Evolutionary conservation across 2,888 invertebrate genomes (phyloP).

Genomic region (Andrena praecox): DNA sequence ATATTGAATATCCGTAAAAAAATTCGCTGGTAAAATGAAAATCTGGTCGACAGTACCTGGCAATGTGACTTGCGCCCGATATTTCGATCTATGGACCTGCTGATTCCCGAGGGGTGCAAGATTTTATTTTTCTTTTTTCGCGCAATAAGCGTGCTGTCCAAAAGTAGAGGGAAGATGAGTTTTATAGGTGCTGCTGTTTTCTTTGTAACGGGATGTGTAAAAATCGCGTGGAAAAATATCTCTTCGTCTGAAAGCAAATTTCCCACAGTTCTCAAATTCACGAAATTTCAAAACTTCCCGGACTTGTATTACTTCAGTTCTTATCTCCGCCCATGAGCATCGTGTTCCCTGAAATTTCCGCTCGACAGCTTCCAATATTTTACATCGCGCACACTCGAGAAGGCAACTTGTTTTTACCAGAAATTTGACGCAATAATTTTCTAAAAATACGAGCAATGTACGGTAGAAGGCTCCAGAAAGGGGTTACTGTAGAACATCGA

Average conservation of each 20-base stretch:
- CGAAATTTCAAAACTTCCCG: neutral
- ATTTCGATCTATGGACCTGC: neutral
- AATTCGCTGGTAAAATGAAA: neutral
- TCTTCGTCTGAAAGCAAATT: neutral
- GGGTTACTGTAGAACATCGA: neutral
- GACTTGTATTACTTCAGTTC: neutral
- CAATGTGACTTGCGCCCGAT: neutral
- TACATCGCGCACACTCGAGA: neutral
- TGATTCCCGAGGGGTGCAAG: neutral
- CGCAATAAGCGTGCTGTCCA: neutral
- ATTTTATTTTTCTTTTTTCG: neutral
- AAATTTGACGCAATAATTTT: conserved; percentile 21
- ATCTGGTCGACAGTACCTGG: neutral
- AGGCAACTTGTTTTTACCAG: conserved; percentile 11
- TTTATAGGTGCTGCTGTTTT: neutral
- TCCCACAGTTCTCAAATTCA: neutral
- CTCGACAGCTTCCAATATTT: conserved; percentile 7
- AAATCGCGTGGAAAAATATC: no score
- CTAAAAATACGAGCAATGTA: conserved; percentile 11
- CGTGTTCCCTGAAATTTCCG: conserved; percentile 23
- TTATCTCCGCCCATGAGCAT: neutral
- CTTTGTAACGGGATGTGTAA: no score
- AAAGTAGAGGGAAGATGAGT: neutral
- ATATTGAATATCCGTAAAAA: neutral
- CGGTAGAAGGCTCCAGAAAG: neutral